Conservation (phyloP, 2,888 invertebrate species). For the Epinotia demarniana region DNA sequence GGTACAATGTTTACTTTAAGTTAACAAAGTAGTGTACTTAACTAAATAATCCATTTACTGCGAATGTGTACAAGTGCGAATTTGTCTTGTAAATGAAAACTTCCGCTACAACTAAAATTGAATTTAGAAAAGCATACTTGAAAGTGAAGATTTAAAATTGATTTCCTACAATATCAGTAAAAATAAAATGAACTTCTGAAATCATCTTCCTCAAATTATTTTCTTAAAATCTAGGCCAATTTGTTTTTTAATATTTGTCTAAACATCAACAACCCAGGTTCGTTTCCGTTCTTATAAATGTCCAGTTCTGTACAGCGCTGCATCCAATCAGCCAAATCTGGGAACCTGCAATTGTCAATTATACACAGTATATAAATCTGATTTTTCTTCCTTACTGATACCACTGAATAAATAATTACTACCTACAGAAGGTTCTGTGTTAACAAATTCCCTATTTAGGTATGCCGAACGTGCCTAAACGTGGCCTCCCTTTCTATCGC, state of each 20-base stretch:
- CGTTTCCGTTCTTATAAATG: constrained; percentile 62
- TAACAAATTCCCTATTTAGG: no score
- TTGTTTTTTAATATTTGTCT: constrained; percentile 51
- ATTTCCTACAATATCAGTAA: background rate
- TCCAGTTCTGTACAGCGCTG: constrained; percentile 59
- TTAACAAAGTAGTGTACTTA: background rate
- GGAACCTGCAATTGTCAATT: constrained; percentile 60
- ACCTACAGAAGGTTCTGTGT: no score
- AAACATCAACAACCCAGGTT: constrained; percentile 50
- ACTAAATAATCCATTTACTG: background rate
- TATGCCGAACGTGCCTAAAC: no score
- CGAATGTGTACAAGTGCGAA: background rate
- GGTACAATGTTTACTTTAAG: background rate
- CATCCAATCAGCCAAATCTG: constrained; percentile 62
- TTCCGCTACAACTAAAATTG: no score
- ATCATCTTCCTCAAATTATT: background rate
- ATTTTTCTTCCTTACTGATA: no score
- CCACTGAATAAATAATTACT: no score
- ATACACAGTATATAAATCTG: background rate
- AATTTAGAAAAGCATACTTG: no score
- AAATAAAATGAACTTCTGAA: background rate
- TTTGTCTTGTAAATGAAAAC: no score
- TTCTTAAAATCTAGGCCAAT: constrained; percentile 39
- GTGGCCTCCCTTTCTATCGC: no score
- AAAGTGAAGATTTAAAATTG: no score